Percentiles rank a stretch among this genome's conserved stretches.
Evolutionary conservation across 2,888 invertebrate species (phyloP).

Genomic region (Epistrophella euchroma): DNA sequence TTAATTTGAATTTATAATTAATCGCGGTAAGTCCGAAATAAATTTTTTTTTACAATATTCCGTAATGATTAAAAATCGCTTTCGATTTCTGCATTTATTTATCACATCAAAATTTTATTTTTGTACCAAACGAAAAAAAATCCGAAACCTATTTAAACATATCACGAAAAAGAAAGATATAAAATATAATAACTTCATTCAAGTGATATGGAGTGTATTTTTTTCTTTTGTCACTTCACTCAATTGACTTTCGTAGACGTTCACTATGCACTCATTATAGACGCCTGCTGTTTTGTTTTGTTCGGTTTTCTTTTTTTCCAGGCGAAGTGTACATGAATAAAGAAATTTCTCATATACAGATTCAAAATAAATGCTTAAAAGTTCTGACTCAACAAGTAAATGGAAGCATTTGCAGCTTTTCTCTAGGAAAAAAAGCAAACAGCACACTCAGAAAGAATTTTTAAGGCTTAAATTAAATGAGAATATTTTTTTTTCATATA

Average conservation of each 20-base stretch:
- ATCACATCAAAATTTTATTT: no score
- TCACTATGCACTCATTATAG: background rate
- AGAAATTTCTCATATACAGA: background rate
- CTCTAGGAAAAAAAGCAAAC: background rate
- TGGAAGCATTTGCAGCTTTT: background rate
- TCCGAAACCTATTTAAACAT: no score
- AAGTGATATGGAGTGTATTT: background rate
- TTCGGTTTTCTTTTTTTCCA: background rate
- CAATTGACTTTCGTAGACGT: background rate
- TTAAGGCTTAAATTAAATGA: background rate
- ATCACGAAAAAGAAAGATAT: no score
- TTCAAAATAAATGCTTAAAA: no score
- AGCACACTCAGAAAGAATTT: background rate
- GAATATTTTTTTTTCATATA: no score
- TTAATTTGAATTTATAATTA: no score
- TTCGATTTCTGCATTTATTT: no score
- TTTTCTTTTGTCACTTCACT: background rate
- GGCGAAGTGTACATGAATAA: slow-evolving; percentile 5
- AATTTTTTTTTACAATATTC: no score
- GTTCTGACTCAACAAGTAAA: slow-evolving; percentile 15
- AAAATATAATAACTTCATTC: background rate
- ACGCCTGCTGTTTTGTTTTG: background rate
- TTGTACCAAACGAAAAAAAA: no score
- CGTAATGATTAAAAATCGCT: no score
- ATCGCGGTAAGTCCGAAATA: no score